phyloP scores from a whole-genome alignment of 2,113 vertebrate species.

The Octodon degus region DNA sequence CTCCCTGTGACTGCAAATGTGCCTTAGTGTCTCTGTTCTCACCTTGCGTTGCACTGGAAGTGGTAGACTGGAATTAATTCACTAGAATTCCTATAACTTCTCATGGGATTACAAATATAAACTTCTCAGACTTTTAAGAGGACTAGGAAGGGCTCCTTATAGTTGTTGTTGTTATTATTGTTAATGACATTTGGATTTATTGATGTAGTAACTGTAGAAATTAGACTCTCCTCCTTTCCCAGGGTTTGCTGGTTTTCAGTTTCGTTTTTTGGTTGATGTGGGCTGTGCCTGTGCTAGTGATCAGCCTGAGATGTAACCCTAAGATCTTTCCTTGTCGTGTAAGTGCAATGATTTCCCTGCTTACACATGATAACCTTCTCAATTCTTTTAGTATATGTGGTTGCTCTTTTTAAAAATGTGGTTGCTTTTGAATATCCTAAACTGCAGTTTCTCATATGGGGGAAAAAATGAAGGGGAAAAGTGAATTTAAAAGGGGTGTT shows the following conservation, averaged over 20 bases:
- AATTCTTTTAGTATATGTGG: neutral
- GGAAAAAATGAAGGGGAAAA: neutral
- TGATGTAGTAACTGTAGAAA: neutral
- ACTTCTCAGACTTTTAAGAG: no score
- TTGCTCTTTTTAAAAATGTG: neutral
- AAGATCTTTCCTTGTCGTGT: neutral
- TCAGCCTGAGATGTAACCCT: neutral
- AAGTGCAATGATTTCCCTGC: neutral
- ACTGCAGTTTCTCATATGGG: neutral
- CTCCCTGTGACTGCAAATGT: no score
- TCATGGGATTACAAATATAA: no score
- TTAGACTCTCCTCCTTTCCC: neutral
- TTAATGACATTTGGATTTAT: neutral
- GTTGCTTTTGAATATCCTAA: neutral
- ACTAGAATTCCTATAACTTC: no score
- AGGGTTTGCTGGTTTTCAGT: neutral
- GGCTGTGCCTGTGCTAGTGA: neutral
- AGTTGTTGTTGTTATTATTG: neutral
- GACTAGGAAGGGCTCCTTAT: no score
- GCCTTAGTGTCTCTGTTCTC: no score
- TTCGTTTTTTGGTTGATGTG: neutral
- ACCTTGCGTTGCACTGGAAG: no score
- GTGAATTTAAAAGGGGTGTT: neutral
- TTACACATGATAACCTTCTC: neutral
- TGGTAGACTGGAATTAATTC: no score